A percentile compares a stretch with the other conserved stretches of the same genome.
Evolutionary conservation across 1,140 invertebrate genomes (phyloP).

Genomic region (Holcopasites calliopsidis): DNA sequence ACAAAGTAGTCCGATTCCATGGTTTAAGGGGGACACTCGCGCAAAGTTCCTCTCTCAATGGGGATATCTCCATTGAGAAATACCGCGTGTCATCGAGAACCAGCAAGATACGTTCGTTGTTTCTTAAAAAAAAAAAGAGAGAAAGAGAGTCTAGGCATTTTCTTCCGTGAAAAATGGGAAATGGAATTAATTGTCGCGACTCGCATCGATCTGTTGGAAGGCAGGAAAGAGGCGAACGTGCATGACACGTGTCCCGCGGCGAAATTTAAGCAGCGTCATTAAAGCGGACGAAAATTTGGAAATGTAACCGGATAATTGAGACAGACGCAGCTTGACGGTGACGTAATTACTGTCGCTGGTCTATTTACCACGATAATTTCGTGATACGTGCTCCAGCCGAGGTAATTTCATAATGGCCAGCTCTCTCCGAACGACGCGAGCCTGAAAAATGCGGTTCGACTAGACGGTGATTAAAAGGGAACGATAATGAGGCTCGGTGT

Average conservation of each 20-base stretch:
- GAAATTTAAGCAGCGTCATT: slow-evolving; percentile 52
- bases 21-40: slow-evolving; percentile 64
- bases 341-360: slow-evolving; percentile 64
- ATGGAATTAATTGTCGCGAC: slow-evolving; percentile 31
- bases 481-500: slow-evolving; percentile 44
- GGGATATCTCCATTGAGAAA: slow-evolving; percentile 32
- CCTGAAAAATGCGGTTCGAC: slow-evolving; percentile 55
- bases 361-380: slow-evolving; percentile 65
- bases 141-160: no score
- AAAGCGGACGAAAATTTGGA: slow-evolving; percentile 61
- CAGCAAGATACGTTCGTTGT: background rate
- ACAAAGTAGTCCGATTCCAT: slow-evolving; percentile 76
- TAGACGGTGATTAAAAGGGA: slow-evolving; percentile 56
- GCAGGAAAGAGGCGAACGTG: background rate
- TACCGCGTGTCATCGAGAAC: background rate
- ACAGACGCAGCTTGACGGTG: slow-evolving; percentile 59
- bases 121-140: background rate
- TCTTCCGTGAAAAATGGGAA: no score
- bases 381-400: slow-evolving; percentile 56
- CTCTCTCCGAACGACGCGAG: slow-evolving; percentile 39
- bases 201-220: slow-evolving; percentile 13
- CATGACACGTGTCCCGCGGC: background rate
- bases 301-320: slow-evolving; percentile 65
- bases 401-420: slow-evolving; percentile 60
- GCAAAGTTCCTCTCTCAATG: slow-evolving; percentile 52